Conservation (phyloP, 2,113 vertebrate species). For the Edolisoma coerulescens region DNA sequence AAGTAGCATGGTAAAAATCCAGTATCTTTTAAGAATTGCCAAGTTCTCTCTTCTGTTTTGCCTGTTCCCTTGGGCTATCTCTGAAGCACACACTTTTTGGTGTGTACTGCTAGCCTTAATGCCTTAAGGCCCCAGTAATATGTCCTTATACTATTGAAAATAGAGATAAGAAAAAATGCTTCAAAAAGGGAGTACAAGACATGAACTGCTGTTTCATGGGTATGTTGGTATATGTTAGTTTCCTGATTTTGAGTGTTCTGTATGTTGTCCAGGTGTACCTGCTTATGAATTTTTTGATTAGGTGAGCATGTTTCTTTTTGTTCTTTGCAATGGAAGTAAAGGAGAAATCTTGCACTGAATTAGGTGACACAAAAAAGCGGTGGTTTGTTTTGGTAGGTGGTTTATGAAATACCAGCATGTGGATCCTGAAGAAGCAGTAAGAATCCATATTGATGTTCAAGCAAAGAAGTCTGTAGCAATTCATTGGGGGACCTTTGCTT, state of each 20-base stretch:
- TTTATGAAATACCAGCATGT: slow-evolving; percentile 94
- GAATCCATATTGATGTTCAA: slow-evolving; percentile 89
- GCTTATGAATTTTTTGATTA: not conserved
- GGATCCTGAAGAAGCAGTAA: slow-evolving; percentile 91
- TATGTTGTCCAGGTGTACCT: not conserved
- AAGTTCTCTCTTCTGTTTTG: not conserved
- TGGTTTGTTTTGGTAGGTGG: slow-evolving; percentile 76
- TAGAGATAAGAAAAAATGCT: not conserved
- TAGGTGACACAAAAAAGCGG: not conserved
- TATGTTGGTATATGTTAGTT: not conserved
- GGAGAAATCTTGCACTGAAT: not conserved
- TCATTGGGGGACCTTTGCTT: slow-evolving; percentile 96
- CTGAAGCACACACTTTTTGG: not conserved
- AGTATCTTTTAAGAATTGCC: not conserved
- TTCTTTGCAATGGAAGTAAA: not conserved
- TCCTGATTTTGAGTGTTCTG: not conserved
- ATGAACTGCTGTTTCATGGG: not conserved
- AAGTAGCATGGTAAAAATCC: not conserved
- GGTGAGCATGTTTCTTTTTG: not conserved
- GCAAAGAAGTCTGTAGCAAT: slow-evolving; percentile 89
- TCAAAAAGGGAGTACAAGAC: not conserved
- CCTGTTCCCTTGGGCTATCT: not conserved
- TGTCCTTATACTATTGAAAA: not conserved
- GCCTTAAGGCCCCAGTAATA: not conserved
- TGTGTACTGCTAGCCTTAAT: not conserved